A percentile compares a stretch with the other conserved stretches of the same genome.
Conservation (phyloP, 1,140 invertebrate genomes). For the fruit fly (Drosophila melanogaster) region Release_6_plus_ISO1_MT NT_033777.3:30358001-30358500, state of each 20-base stretch:
- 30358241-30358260: conserved; percentile 96
- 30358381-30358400: conserved; percentile 98
- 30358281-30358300: conserved; percentile 96
- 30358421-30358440: conserved; percentile 93
- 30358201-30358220: conserved; percentile 14
- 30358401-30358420: conserved; percentile 96
- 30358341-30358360: conserved; percentile 94
- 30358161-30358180: too few species aligned
- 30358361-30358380: conserved; percentile 98
- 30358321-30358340: conserved; percentile 92
- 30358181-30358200: background rate
- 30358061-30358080: conserved; percentile 45
- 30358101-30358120: conserved; percentile 12
- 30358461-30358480: background rate
- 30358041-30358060: conserved; percentile 48
- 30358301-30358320: conserved; percentile 94
- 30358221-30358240: conserved; percentile 7
- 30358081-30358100: background rate
- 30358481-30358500: background rate
- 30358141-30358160: too few species aligned
- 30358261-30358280: conserved; percentile 98
- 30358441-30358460: conserved; percentile 59
- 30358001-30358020: conserved; percentile 74
- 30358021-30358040: conserved; percentile 40
- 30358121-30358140: background rate